phyloP scores from a whole-genome alignment of 2,113 vertebrate genomes.

The Xyliphius kryptos region DNA sequence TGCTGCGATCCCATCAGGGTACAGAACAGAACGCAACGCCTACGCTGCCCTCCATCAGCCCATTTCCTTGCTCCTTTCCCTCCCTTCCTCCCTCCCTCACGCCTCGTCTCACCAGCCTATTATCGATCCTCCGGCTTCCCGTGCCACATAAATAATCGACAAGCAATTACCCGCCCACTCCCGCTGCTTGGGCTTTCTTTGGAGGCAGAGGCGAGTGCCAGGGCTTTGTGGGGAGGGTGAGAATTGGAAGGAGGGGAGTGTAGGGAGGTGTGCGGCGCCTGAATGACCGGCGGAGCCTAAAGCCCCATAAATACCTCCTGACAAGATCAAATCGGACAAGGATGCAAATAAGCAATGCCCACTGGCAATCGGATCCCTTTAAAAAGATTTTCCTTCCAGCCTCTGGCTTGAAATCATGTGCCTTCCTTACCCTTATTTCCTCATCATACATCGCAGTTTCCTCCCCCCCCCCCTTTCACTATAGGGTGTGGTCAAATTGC shows the following conservation, averaged over 20 bases:
- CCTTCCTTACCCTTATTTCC: conserved; percentile 10
- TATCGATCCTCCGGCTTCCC: conserved; percentile 73
- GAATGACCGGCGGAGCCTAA: conserved; percentile 37
- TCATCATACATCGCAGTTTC: too few relatives aligned
- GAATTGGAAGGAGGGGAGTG: conserved; percentile 41
- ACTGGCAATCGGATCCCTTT: conserved; percentile 47
- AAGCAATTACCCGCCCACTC: conserved; percentile 76
- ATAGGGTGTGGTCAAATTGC: too few relatives aligned
- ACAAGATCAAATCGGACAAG: conserved; percentile 48
- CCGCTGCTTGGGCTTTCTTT: conserved; percentile 72
- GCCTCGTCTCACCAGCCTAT: conserved; percentile 63
- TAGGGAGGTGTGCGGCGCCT: conserved; percentile 47
- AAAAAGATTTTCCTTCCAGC: conserved; percentile 41
- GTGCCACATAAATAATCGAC: conserved; percentile 75
- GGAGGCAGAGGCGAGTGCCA: conserved; percentile 50
- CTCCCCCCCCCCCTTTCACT: conserved; percentile 25
- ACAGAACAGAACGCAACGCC: conserved; percentile 48
- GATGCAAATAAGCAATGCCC: conserved; percentile 40
- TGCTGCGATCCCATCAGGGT: conserved; percentile 57
- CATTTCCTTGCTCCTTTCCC: conserved; percentile 56
- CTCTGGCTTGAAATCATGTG: conserved; percentile 12
- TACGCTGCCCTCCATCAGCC: conserved; percentile 53
- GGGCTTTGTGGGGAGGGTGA: conserved; percentile 53
- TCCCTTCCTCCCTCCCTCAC: conserved; percentile 38
- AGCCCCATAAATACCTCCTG: conserved; percentile 41